Base-by-base conservation (phyloP, 2,113 vertebrate species). In the Sebastes fasciatus region DNA sequence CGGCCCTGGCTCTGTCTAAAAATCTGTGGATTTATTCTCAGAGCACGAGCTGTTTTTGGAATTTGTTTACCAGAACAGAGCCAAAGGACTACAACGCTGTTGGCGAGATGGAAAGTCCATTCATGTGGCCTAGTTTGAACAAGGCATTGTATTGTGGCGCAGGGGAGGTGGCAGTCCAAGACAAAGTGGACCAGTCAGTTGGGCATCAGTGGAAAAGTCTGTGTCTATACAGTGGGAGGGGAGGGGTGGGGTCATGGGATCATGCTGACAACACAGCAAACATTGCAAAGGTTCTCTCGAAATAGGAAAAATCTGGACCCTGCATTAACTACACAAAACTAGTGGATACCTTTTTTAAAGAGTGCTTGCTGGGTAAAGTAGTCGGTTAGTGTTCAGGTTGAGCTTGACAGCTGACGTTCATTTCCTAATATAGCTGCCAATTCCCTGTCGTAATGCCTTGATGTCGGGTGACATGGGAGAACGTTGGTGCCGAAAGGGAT, bases 41-140 rank as follows among this genome's bases (percentile, higher is more conserved):
- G 58, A 78, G 63, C 61, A 66, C 6, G 52, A 68, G 69, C 65
- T 70, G 49, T 83, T 89, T 83, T 46, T 74, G 83, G 71, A 80
- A 89, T 86, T 88, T 91, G 89, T 92, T 90, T 86, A 83, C 79
- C 58, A 85, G 72, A 60, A 40, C 77, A 45, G 62, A 86, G 87
- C 82, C 86, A 83, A 87, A 73, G 40, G 71, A 84, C 88, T 66
- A 75, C 72, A 87, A 67, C 0, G 0, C 2, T 64, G 77, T 21
- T 75, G 70, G 79, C 48, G 13, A 79, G 83, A 82, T 88, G 88
- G 82, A 85, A 89, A 82, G 85, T 90, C 84, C 66, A 89, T 89
- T 89, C 75, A 83, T 91, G 85, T 92, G 91, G 89, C 92, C 87
- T 78, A 85, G 75, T 91, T 89, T 88, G 79, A 93, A 93, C 92